Conservation (phyloP, 37 sponge, comb jelly and placozoan species). For the Aplysina aerophoba region DNA sequence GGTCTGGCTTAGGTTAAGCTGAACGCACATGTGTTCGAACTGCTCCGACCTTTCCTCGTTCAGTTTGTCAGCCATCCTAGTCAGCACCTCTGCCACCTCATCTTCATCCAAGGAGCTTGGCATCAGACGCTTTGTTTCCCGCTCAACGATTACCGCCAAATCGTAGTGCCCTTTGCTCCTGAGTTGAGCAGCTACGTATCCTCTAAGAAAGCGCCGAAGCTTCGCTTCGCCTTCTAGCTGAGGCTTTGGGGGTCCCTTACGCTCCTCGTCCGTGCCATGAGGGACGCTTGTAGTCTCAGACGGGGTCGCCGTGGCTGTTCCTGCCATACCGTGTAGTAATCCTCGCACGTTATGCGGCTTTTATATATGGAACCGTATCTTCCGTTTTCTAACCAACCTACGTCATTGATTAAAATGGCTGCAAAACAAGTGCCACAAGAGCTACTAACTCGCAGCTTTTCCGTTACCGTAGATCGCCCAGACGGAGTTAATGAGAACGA, state of each 20-base stretch:
- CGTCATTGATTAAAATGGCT: too few species aligned
- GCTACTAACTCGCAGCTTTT: too few species aligned
- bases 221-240: slow-evolving; percentile 1
- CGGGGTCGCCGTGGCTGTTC: too few species aligned
- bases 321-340: too few species aligned
- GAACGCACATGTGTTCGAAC: not conserved
- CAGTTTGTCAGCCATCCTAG: not conserved
- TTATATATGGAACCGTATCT: too few species aligned
- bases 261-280: too few species aligned
- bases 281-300: too few species aligned
- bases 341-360: too few species aligned
- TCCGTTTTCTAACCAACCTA: too few species aligned
- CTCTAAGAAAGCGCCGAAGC: not conserved
- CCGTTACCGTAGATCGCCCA: too few species aligned
- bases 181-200: not conserved
- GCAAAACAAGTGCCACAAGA: too few species aligned
- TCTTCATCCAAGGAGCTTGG: not conserved
- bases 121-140: not conserved
- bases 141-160: not conserved
- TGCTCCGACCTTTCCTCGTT: not conserved
- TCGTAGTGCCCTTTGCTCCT: not conserved
- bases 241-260: too few species aligned
- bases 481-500: not conserved
- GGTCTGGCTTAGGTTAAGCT: not conserved
- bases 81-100: not conserved